These are phyloP conservation scores for Mastigias papua DNA, from an alignment of 30 jellyfish, hydroid and myxozoan species.

Conservation along the genomic window DNA sequence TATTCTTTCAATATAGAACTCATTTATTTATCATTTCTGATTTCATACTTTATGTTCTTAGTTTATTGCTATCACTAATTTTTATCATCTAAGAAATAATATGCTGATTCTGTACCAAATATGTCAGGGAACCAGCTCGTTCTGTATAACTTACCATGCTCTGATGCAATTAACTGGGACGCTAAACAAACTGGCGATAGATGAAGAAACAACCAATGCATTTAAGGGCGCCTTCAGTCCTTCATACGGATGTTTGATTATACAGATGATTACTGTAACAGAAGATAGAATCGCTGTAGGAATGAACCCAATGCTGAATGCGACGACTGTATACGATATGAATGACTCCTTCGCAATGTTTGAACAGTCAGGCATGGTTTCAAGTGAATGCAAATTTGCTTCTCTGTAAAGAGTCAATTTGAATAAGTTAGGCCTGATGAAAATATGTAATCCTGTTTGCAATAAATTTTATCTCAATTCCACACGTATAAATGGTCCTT, in stretches of 20 bases:
- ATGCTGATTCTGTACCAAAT: too few species aligned
- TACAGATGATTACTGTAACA: not conserved
- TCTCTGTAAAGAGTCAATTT: not conserved
- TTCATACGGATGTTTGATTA: slow-evolving; percentile 32
- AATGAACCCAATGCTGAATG: slow-evolving; percentile 19
- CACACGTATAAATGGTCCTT: too few species aligned
- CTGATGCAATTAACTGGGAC: slow-evolving; percentile 36
- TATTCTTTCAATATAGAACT: too few species aligned
- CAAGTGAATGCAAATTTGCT: too few species aligned
- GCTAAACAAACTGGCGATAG: slow-evolving; percentile 45
- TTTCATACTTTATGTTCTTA: too few species aligned
- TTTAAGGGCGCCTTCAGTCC: not conserved
- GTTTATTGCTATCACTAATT: too few species aligned
- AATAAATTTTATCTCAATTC: too few species aligned
- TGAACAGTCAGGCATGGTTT: slow-evolving; percentile 43
- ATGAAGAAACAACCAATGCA: slow-evolving; percentile 8
- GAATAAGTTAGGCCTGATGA: not conserved
- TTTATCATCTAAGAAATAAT: too few species aligned
- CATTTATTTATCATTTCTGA: too few species aligned
- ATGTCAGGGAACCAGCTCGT: too few species aligned
- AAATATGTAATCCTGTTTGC: too few species aligned
- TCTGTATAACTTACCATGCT: too few species aligned
- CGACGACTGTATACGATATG: slow-evolving; percentile 9
- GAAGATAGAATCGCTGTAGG: slow-evolving; percentile 9
- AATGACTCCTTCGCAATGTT: not conserved